These are phyloP conservation scores for Hydrolagus colliei DNA, from an alignment of 2,797 vertebrate genomes.

Conservation along the genomic window DNA sequence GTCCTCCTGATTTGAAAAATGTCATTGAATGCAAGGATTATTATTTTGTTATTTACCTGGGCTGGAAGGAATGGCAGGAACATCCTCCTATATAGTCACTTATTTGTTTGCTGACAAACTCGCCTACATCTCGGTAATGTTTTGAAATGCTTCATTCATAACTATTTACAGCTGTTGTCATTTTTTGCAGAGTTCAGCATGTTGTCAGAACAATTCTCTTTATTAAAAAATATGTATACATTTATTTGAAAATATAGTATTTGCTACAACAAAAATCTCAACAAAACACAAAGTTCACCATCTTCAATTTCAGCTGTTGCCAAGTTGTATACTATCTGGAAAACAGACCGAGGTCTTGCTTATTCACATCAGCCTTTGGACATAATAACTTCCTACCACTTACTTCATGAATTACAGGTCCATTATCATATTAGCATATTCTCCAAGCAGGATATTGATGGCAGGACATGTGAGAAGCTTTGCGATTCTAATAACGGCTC, in stretches of 20 bases:
- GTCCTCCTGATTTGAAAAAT: too few species aligned
- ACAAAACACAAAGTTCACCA: too few species aligned
- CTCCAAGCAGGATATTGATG: not conserved
- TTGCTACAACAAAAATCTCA: too few species aligned
- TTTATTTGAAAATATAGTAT: too few species aligned
- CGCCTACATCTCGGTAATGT: not conserved
- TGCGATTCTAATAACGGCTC: not conserved
- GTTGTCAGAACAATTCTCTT: not conserved
- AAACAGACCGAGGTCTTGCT: not conserved
- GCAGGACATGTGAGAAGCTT: not conserved
- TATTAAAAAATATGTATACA: too few species aligned
- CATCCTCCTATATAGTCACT: not conserved
- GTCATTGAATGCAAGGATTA: too few species aligned
- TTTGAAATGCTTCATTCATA: constrained; percentile 14
- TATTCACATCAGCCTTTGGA: not conserved
- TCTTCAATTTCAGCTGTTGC: not conserved
- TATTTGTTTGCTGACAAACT: constrained; percentile 8
- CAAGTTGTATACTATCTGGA: not conserved
- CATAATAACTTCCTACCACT: not conserved
- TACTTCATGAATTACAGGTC: not conserved
- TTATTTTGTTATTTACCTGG: not conserved
- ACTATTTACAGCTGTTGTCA: not conserved
- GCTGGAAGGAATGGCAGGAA: not conserved
- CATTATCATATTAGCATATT: not conserved
- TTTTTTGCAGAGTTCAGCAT: not conserved